These are phyloP conservation scores for Perdita meconis DNA, from an alignment of 2,888 invertebrate species.

Conservation along the genomic window DNA sequence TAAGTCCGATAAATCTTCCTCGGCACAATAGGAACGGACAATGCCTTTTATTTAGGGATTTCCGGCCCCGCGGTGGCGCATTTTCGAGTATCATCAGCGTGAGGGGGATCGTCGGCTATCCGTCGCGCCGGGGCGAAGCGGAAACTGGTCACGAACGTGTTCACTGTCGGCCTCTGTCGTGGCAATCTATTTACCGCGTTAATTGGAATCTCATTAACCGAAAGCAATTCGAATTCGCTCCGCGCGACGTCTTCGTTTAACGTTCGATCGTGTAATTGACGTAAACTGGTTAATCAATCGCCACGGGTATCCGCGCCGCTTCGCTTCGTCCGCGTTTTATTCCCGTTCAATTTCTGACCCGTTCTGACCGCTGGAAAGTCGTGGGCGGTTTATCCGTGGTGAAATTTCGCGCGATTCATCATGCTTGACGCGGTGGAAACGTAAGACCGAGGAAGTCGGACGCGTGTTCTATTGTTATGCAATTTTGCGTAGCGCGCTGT, in stretches of 20 bases:
- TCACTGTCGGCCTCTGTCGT: slow-evolving; percentile 38
- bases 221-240: slow-evolving; percentile 56
- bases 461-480: no score
- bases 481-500: no score
- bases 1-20: slow-evolving; percentile 21
- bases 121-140: not conserved
- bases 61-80: slow-evolving; percentile 1
- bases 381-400: not conserved
- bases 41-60: slow-evolving; percentile 22
- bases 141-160: slow-evolving; percentile 27
- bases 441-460: no score
- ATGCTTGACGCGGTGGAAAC: no score
- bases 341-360: not conserved
- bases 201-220: slow-evolving; percentile 70
- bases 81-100: slow-evolving; percentile 5
- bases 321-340: not conserved
- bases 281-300: slow-evolving; percentile 60
- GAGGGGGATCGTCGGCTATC: not conserved
- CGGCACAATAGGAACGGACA: slow-evolving; percentile 3
- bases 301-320: slow-evolving; percentile 11
- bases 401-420: not conserved
- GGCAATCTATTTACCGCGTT: slow-evolving; percentile 65
- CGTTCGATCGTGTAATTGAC: slow-evolving; percentile 52
- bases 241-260: slow-evolving; percentile 52
- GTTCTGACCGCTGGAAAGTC: not conserved